Percentiles rank a stretch among this genome's conserved stretches.
These are phyloP conservation scores for Drosophila obscura DNA, from an alignment of 1,140 invertebrate species.

Conservation along the genomic window DNA sequence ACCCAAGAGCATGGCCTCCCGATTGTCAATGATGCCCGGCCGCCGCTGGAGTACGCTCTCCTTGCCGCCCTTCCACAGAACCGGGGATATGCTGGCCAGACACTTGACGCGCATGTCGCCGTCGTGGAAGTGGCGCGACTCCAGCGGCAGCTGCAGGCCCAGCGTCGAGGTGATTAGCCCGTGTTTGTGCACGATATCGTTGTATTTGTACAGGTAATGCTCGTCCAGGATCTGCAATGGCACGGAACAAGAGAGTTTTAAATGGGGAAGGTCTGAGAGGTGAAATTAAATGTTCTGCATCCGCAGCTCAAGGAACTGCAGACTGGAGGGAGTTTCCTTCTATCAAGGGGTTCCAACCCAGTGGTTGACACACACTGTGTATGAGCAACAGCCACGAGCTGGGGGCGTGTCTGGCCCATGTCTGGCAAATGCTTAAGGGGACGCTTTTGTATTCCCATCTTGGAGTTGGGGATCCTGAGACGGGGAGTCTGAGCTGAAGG, in stretches of 20 bases:
- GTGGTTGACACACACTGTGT: constrained; percentile 47
- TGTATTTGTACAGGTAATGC: constrained; percentile 84
- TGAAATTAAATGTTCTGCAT: constrained; percentile 54
- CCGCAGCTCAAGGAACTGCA: not conserved
- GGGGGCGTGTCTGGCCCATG: constrained; percentile 65
- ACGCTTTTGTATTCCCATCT: constrained; percentile 49
- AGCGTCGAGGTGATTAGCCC: constrained; percentile 85
- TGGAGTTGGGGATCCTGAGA: constrained; percentile 12
- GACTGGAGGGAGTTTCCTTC: constrained; percentile 35
- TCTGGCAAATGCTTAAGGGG: constrained; percentile 62
- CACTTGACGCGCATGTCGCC: constrained; percentile 87
- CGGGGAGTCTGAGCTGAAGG: constrained; percentile 44
- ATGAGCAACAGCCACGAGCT: constrained; percentile 52
- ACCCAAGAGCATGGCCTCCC: constrained; percentile 86
- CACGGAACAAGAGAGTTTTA: constrained; percentile 18
- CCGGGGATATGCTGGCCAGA: constrained; percentile 86
- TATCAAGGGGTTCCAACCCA: constrained; percentile 32
- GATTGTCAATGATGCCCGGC: constrained; percentile 85
- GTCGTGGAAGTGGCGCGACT: constrained; percentile 84
- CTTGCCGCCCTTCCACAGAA: constrained; percentile 86
- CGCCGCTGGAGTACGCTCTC: constrained; percentile 85
- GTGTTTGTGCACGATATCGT: constrained; percentile 85
- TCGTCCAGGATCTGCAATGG: constrained; percentile 84
- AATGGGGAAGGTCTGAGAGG: not conserved
- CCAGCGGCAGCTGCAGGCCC: constrained; percentile 85